Conservation (phyloP, 2,113 vertebrate species). For the Todiramphus saurophagus region DNA sequence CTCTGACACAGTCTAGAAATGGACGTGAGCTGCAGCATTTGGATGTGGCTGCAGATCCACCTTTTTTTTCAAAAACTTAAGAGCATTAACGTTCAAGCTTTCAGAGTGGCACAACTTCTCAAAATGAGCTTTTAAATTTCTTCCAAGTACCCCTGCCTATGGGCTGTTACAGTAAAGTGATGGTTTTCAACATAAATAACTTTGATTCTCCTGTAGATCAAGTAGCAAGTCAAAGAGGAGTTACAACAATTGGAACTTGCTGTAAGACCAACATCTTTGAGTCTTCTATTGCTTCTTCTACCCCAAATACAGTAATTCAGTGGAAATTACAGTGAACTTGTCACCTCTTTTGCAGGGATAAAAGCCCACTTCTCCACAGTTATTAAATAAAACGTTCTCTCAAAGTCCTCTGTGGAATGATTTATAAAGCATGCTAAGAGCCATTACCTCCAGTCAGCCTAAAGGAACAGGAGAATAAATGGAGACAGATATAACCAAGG, state of each 20-base stretch:
- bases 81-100: background rate
- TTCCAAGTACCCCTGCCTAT: background rate
- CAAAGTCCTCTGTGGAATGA: background rate
- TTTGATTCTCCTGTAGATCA: background rate
- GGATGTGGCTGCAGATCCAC: background rate
- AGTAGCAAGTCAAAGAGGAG: background rate
- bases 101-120: background rate
- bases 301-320: background rate
- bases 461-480: background rate
- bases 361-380: constrained; percentile 25
- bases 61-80: background rate
- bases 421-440: constrained; percentile 1
- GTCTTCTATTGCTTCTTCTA: background rate
- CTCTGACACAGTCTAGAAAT: background rate
- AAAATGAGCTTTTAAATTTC: background rate
- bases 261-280: background rate
- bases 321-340: constrained; percentile 12
- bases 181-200: background rate
- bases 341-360: background rate
- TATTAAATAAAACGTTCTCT: constrained; percentile 10
- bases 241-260: background rate
- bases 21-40: background rate
- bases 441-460: constrained; percentile 19
- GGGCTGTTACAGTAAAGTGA: background rate
- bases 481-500: background rate